Conservation (phyloP, 2,888 invertebrate genomes). For the Agelastica alni region DNA sequence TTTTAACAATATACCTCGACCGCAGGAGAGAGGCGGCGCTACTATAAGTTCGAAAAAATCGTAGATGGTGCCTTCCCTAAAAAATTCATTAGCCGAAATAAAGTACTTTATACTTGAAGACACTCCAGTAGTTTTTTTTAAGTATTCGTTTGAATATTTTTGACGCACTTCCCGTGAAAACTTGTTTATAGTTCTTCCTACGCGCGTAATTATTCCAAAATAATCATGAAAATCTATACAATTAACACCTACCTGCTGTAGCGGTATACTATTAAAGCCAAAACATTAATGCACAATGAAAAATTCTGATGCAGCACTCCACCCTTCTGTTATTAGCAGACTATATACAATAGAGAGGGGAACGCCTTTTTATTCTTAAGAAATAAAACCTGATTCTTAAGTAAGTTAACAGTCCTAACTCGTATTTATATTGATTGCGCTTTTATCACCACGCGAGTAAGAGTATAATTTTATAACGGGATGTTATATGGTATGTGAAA, state of each 20-base stretch:
- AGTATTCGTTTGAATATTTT: no score
- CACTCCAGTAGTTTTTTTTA: no score
- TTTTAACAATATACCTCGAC: no score
- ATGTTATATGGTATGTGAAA: no score
- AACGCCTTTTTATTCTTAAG: conserved; percentile 32
- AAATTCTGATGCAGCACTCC: conserved; percentile 30
- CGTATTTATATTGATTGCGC: not conserved
- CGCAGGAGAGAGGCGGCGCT: no score
- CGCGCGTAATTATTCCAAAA: conserved; percentile 18
- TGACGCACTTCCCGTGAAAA: no score
- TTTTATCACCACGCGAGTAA: conserved; percentile 15
- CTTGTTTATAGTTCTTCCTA: no score
- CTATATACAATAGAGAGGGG: conserved; percentile 30
- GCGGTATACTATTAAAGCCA: conserved; percentile 31
- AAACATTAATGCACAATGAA: conserved; percentile 39
- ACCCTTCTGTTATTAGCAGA: conserved; percentile 28
- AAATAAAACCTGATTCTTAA: conserved; percentile 4
- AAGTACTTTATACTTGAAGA: no score
- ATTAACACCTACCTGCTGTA: conserved; percentile 43
- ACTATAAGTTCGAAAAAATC: no score
- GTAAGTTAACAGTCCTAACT: not conserved
- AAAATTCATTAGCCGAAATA: no score
- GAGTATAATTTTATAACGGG: no score
- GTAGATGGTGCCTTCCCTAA: no score
- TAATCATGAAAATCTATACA: conserved; percentile 41